Percentiles rank a stretch among this genome's conserved stretches.
Evolutionary conservation across 2,888 invertebrate species (phyloP).

Genomic region (Apodemia hepburni): DNA sequence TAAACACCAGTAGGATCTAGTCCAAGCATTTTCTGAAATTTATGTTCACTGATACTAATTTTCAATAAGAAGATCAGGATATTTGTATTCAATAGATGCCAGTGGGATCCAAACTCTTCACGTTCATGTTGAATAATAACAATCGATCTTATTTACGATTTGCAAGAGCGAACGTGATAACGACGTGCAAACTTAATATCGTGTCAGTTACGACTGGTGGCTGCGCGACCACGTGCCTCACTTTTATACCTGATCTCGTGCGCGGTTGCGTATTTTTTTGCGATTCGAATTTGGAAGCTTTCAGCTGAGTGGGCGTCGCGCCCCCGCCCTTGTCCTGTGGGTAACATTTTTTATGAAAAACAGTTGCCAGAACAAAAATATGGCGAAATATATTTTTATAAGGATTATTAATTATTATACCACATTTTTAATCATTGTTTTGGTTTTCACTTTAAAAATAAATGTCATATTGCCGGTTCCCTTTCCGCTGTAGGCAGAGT

Average conservation of each 20-base stretch:
- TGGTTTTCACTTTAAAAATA: too few relatives aligned
- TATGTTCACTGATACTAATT: conserved; percentile 23
- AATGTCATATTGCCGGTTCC: too few relatives aligned
- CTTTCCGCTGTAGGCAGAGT: too few relatives aligned
- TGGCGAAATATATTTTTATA: not conserved
- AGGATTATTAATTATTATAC: too few relatives aligned
- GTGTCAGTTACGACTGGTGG: conserved; percentile 61
- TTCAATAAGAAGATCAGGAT: conserved; percentile 27
- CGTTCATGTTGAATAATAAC: conserved; percentile 61
- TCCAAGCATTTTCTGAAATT: conserved; percentile 29
- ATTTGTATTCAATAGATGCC: conserved; percentile 60
- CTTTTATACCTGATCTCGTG: conserved; percentile 66
- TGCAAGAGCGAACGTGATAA: conserved; percentile 44
- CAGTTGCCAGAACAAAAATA: conserved; percentile 36
- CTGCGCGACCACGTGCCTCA: conserved; percentile 61
- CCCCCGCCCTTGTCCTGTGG: conserved; percentile 60
- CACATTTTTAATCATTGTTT: too few relatives aligned
- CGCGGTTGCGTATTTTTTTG: conserved; percentile 72
- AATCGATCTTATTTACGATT: conserved; percentile 74
- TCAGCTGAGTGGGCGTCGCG: conserved; percentile 69
- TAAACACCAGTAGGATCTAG: conserved; percentile 34
- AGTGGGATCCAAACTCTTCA: conserved; percentile 73
- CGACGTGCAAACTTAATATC: conserved; percentile 52
- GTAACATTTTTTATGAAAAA: conserved; percentile 39
- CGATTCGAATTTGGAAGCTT: conserved; percentile 76